phyloP scores from a whole-genome alignment of 2,888 invertebrate species.

The Machimus rusticus region DNA sequence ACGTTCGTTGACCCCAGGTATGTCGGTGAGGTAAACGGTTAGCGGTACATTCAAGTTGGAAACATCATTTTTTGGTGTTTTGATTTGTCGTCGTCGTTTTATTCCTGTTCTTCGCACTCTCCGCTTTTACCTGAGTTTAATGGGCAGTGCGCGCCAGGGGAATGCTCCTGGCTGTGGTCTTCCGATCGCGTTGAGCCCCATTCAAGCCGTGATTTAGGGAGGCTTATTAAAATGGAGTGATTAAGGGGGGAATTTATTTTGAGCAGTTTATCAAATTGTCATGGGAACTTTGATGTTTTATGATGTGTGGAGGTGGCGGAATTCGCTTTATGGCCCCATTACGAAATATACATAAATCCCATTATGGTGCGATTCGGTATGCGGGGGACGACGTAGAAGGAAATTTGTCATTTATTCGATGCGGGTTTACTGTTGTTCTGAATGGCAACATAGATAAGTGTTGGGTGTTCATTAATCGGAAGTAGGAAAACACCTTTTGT shows the following conservation, averaged over 20 bases:
- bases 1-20: constrained; percentile 53
- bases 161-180: not conserved
- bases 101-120: constrained; percentile 10
- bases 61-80: constrained; percentile 45
- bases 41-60: constrained; percentile 52
- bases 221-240: not conserved
- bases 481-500: not conserved
- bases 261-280: not conserved
- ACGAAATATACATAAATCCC: not conserved
- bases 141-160: not conserved
- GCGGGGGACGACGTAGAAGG: not conserved
- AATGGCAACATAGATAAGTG: not conserved
- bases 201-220: not conserved
- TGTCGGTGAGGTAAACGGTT: constrained; percentile 50
- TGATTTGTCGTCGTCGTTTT: constrained; percentile 38
- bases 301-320: not conserved
- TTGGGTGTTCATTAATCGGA: not conserved
- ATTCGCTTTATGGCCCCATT: not conserved
- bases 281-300: not conserved
- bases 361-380: not conserved
- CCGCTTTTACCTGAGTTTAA: not conserved
- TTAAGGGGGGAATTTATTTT: not conserved
- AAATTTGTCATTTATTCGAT: not conserved
- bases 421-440: constrained; percentile 24
- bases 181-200: not conserved